Evolutionary conservation across 2,888 invertebrate genomes (phyloP), one percentile per base, ranked within the genome.

Genomic region (Keiferia lycopersicella): DNA sequence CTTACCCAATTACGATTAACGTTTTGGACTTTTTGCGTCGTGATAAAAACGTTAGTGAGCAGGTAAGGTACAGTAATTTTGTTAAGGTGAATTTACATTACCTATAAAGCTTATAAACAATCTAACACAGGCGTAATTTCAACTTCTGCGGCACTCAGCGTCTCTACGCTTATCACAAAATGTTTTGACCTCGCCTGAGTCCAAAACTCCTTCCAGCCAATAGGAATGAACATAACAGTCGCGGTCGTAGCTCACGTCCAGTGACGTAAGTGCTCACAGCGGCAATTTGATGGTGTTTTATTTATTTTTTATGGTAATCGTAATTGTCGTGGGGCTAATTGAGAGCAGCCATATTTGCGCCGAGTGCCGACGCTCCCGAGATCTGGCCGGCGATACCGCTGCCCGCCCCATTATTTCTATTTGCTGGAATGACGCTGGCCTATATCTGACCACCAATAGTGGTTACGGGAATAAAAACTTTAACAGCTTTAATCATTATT

Each of bases 271-370:
- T 79, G 79, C 75, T 67, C 72, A 69, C 73, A 67, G 75, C 74
- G 74, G 82, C 82, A 83, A 82, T 86, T 85, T 84, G 80, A 78
- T 79, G 77, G 80, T 73, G 79, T 84, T 87, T 87, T 86, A 86
- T 87, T 86, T 79, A 82, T 87, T 82, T 85, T 87, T 86, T 87
- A 87, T 88, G 86, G 82, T 84, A 84, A 87, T 87, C 82, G 78
- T 84, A 86, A 87, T 85, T 84, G 86, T 86, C 83, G 80, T 80
- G 78, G 79, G 76, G 82, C 81, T 87, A 86, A 86, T 87, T 82
- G 83, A 84, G 83, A 83, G 79, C 83, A 80, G 84, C 83, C 82
- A 83, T 84, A 84, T 82, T 84, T 82, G 56, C 26, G 51, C 51
- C 38, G 57, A 53, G 18, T 26, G 26, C 30, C 39, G 58, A 76